Evolutionary conservation across 2,888 invertebrate genomes (phyloP).

Genomic region (Ethmia dodecea): DNA sequence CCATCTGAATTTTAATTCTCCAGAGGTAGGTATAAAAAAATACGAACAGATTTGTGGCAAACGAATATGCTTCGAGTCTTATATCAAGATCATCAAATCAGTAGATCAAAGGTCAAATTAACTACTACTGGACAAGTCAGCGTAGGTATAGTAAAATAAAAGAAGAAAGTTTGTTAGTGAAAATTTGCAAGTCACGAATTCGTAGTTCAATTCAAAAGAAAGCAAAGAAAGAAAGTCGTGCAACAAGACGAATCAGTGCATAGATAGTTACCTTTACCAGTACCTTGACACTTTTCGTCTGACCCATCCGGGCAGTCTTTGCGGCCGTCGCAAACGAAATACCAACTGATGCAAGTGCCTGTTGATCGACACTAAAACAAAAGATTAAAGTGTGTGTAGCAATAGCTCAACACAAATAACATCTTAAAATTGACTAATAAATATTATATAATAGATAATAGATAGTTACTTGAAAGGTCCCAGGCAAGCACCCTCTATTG

Average conservation of each 20-base stretch:
- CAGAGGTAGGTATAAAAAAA: too few species aligned
- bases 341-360: conserved; percentile 94
- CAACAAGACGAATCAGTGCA: conserved; percentile 35
- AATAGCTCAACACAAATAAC: too few species aligned
- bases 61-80: too few species aligned
- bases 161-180: too few species aligned
- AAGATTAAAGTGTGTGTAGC: too few species aligned
- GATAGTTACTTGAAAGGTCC: conserved; percentile 86
- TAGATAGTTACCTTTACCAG: conserved; percentile 63
- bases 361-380: conserved; percentile 86
- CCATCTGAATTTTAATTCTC: too few species aligned
- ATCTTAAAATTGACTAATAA: too few species aligned
- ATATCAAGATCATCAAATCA: too few species aligned
- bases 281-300: conserved; percentile 87
- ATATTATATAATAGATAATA: background rate
- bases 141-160: too few species aligned
- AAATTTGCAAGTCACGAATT: conserved; percentile 4
- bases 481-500: conserved; percentile 87
- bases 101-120: too few species aligned
- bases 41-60: too few species aligned
- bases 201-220: conserved; percentile 10
- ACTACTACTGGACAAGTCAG: too few species aligned
- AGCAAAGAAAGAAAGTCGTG: conserved; percentile 20
- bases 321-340: conserved; percentile 93
- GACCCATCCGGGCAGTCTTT: conserved; percentile 91